phyloP scores from a whole-genome alignment of 37 sponge, comb jelly and placozoan genomes.

The Diacarnus erythraeanus region DNA sequence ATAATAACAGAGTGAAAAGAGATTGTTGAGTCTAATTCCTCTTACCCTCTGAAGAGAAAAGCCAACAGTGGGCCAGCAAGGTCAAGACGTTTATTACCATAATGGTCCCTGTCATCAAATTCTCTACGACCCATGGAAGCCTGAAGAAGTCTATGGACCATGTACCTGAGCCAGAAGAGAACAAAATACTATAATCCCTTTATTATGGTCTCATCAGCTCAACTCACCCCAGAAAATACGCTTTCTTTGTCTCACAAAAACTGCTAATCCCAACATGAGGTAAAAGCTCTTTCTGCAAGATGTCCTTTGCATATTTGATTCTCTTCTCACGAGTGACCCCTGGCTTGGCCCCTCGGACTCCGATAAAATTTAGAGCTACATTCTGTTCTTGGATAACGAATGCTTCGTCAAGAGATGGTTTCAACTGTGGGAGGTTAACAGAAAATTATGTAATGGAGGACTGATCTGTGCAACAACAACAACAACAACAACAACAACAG shows the following conservation, averaged over 20 bases:
- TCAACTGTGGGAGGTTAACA: constrained; percentile 59
- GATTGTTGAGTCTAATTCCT: background rate
- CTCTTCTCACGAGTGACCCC: constrained; percentile 96
- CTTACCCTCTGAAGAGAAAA: constrained; percentile 94
- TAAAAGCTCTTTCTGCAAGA: constrained; percentile 98
- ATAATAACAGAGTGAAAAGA: background rate
- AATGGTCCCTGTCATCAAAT: constrained; percentile 99
- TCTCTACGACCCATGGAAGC: constrained; percentile 95
- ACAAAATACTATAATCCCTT: background rate
- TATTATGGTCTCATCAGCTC: background rate
- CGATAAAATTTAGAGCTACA: constrained; percentile 98
- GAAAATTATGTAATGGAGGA: background rate
- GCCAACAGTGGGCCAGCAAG: constrained; percentile 98
- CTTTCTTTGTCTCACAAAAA: constrained; percentile 99
- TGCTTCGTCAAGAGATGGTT: constrained; percentile 99
- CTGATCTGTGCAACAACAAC: background rate
- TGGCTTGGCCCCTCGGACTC: constrained; percentile 93
- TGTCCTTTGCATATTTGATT: constrained; percentile 99
- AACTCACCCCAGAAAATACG: constrained; percentile 95
- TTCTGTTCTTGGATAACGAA: constrained; percentile 99
- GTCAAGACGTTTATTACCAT: constrained; percentile 99
- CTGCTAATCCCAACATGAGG: constrained; percentile 99
- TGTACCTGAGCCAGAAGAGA: constrained; percentile 66
- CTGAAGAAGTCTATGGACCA: constrained; percentile 96
- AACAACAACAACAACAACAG: too few relatives aligned